Evolutionary conservation across 2,888 invertebrate species (phyloP), one percentile per base, ranked within the genome.

Genomic region (Euproctis similis): DNA sequence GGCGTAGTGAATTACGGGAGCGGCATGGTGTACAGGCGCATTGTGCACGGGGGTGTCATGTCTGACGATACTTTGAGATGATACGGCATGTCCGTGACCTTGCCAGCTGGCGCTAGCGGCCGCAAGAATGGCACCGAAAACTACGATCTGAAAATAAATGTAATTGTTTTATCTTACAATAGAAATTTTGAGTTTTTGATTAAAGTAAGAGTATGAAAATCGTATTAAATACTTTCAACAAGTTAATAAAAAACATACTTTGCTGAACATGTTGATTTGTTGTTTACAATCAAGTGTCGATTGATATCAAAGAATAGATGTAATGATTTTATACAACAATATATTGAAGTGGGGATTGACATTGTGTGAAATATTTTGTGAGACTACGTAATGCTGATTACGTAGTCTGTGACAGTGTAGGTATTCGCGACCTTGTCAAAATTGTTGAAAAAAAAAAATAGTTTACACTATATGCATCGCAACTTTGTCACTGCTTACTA

Each of bases 101-200:
- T 52, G 68, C 18, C 81, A 57, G 17, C 86, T 85, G 23, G 86
- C 86, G 44, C 66, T 77, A 36, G 80, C 76, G n/a, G 84, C 63
- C 14, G 72, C 69, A 62, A 86, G 42, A 30, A 85, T 40, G 25
- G 67, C 69, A 34, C 71, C 57, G 39, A 86, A 51, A 32, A 75
- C 64, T 46, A 84, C 39, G 40, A 81, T 73, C 85, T 86, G 56
- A 42, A 26, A 59, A 42, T 14, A 19, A 8, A 8, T 19, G 8
- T 19, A 4, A 14, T 4, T 4, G 14, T 14, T 14, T 14, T 6
- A 4, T 14, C 6, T 14, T 4, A 14, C 14, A 4, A 14, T 14
- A 6, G 6, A 4, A 4, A 4, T 14, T 14, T 14, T 14, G 6
- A 14, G 4, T 4, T 8, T n/a, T 19, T 2, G 8, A 8, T 19